Evolutionary conservation across 1,140 invertebrate genomes (phyloP), one percentile per base, ranked within the genome.

Genomic region (Lithobius niger): DNA sequence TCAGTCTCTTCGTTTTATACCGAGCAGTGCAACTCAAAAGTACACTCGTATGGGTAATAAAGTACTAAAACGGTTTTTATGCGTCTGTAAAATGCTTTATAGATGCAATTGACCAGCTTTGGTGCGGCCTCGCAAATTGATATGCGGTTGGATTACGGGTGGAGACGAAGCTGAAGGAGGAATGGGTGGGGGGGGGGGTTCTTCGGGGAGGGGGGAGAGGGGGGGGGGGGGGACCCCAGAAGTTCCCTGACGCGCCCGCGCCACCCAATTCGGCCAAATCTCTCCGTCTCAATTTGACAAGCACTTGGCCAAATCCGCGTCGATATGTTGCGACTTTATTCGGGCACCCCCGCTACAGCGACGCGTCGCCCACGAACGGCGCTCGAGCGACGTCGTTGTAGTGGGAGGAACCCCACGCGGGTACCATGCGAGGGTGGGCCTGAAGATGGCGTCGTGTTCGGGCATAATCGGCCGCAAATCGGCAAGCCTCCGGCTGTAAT

Each of bases 51-150:
- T 31, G 27, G 16, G 52, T 43, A 56, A 58, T 58, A 55, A 58
- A 58, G 27, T 54, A 56, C 56, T 58, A 55, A 56, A 55, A 52
- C 27, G n/a, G 44, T n/a, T 54, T 58, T 58, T 55, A 58, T 58
- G 57, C 49, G 24, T 56, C 53, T 51, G 53, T 58, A 55, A 55
- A 58, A 58, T 58, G 57, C 18, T 58, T 58, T 58, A 58, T 58
- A 50, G 57, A 36, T 40, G 28, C 53, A 45, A 55, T 58, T 56
- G 50, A 51, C 18, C 26, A 44, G 26, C 21, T 27, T 27, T 3
- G 24, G 6, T 6, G 6, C 10, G 27, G 21, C 13, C 19, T 3
- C 3, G 48, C 24, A 50, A 50, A 50, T 50, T 50, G 48, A 50
- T 50, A 50, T 26, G 24, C 27, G 48, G 24, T 6, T 19, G 22